Base-by-base conservation (phyloP, 1,140 invertebrate genomes). In the Tetranychus urticae region DNA sequence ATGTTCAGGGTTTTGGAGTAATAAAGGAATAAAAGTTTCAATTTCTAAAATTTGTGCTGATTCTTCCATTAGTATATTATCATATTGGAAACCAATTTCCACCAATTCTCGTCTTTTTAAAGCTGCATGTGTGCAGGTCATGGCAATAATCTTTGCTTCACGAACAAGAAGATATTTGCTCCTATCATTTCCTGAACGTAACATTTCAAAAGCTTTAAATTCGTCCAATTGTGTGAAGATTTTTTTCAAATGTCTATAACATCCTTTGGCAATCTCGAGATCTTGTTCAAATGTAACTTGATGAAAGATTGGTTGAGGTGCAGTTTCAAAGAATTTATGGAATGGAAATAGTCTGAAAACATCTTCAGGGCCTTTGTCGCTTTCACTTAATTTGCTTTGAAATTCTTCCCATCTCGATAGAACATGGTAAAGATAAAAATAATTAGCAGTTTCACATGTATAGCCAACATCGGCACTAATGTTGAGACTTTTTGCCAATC, bases 101-200 rank as follows among this genome's bases (percentile, higher is more conserved):
- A 98, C 93, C 1, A 99, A 76, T 72, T 99, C 96, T 61, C 88
- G 83, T 46, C 96, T 78, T 71, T 97, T 97, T 0, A 99, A 76
- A 1, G 94, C 96, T 14, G 96, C 94, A 74, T 99, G 96, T 0
- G 96, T 99, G 77, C 96, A 99, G 1, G 96, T 99, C 96, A 99
- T 99, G 2, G 96, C 96, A 67, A 99, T 98, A 36, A 99, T 96
- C 76, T 97, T 98, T 0, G 94, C 94, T 74, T 99, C 96, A 72
- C 97, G 97, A 0, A 98, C 91, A 1, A 98, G 73, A 14, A 99
- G 75, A 73, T 99, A 99, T 64, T 94, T 88, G 0, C 91, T 90
- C 56, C 93, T 77, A 72, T 98, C 96, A 10, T 92, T 72, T 3
- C 94, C 94, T 64, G 88, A 94, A 39, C 96, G 77, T 62, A 80